Evolutionary conservation across 2,797 vertebrate genomes (phyloP).

Genomic region (Neosalanx taihuensis): DNA sequence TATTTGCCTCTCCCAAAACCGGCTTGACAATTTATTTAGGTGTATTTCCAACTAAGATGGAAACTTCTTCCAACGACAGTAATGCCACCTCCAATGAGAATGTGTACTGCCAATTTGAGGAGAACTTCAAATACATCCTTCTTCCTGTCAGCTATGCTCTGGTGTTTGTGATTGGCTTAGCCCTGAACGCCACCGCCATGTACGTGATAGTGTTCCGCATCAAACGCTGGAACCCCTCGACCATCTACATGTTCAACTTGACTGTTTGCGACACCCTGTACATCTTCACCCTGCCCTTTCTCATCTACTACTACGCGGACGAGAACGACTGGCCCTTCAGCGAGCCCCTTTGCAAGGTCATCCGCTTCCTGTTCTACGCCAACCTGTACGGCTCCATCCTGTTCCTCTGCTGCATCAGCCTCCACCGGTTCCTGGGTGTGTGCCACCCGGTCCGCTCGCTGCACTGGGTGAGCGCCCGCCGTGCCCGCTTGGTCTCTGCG

Average conservation of each 20-base stretch:
- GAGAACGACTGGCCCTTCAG: conserved; percentile 93
- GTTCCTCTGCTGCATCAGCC: conserved; percentile 93
- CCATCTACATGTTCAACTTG: conserved; percentile 96
- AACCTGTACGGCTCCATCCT: conserved; percentile 92
- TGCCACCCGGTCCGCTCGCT: conserved; percentile 85
- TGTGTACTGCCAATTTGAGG: conserved; percentile 80
- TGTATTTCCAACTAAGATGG: conserved; percentile 47
- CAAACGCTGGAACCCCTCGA: conserved; percentile 89
- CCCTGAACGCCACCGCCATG: conserved; percentile 81
- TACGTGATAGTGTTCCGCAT: conserved; percentile 86
- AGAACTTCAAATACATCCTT: conserved; percentile 90
- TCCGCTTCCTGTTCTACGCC: conserved; percentile 96
- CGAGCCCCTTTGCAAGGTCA: conserved; percentile 84
- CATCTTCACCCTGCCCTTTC: conserved; percentile 88
- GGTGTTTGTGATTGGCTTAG: conserved; percentile 86
- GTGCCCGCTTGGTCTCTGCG: conserved; percentile 75
- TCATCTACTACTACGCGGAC: conserved; percentile 89
- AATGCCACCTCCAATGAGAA: conserved; percentile 38
- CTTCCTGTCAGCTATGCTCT: conserved; percentile 86
- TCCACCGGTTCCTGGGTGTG: conserved; percentile 89
- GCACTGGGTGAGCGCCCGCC: conserved; percentile 79
- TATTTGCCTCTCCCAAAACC: no score
- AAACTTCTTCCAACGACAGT: conserved; percentile 2
- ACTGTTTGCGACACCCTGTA: conserved; percentile 88
- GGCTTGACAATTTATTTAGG: conserved; percentile 39